Conservation (phyloP, 2,113 vertebrate species). For the Gymnarchus niloticus region DNA sequence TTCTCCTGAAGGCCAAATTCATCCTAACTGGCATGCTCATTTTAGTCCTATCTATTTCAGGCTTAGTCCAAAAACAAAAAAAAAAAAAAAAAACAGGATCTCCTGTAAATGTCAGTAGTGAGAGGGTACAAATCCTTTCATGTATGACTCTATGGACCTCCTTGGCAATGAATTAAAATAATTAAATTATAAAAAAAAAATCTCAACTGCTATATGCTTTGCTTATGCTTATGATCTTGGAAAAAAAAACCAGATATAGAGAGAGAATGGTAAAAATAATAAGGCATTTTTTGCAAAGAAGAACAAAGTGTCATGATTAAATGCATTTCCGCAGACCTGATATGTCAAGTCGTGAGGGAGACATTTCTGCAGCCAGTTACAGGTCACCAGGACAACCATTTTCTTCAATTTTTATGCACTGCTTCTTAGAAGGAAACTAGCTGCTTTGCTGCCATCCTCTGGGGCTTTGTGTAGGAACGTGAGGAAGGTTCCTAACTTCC, state of each 20-base stretch:
- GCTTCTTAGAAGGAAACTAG: conserved; percentile 44
- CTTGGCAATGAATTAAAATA: conserved; percentile 43
- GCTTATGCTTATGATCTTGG: conserved; percentile 49
- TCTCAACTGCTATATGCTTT: conserved; percentile 53
- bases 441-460: conserved; percentile 32
- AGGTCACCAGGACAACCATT: conserved; percentile 29
- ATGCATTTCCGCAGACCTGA: conserved; percentile 61
- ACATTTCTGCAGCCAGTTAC: conserved; percentile 45
- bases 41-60: conserved; percentile 38
- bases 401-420: conserved; percentile 44
- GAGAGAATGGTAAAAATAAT: conserved; percentile 55
- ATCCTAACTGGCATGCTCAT: conserved; percentile 51
- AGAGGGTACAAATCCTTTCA: conserved; percentile 31
- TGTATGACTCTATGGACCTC: conserved; percentile 29
- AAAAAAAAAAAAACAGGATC: conserved; percentile 32
- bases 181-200: conserved; percentile 22
- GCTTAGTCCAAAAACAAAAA: conserved; percentile 35
- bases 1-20: conserved; percentile 58
- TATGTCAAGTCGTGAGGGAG: conserved; percentile 48
- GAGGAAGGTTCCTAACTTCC: not conserved
- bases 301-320: conserved; percentile 65
- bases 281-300: conserved; percentile 51
- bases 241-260: conserved; percentile 34
- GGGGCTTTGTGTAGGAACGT: conserved; percentile 20
- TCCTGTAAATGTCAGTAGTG: conserved; percentile 52